A percentile compares a stretch with the other conserved stretches of the same genome.
Conservation (phyloP, 1,140 invertebrate genomes). For the Drosophila malerkotliana region DNA sequence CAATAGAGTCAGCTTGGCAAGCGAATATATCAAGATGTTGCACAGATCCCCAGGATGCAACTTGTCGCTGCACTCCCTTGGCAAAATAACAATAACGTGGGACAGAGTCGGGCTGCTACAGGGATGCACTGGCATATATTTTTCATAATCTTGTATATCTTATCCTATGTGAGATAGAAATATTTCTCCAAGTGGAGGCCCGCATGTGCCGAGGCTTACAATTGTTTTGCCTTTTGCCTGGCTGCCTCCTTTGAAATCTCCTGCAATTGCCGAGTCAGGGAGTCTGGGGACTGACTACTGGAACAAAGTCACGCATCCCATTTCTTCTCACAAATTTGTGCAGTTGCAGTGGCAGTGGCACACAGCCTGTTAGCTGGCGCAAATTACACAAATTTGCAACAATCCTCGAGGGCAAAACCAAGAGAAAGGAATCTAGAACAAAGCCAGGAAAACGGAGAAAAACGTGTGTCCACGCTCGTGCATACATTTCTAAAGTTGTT, state of each 20-base stretch:
- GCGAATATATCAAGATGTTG: conserved; percentile 72
- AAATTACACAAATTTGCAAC: conserved; percentile 61
- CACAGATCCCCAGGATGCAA: conserved; percentile 24
- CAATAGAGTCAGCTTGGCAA: conserved; percentile 36
- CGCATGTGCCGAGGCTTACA: conserved; percentile 20
- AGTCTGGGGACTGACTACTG: conserved; percentile 2
- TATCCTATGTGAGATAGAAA: not conserved
- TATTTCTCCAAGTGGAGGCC: not conserved
- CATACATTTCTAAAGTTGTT: not conserved
- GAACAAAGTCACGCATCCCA: conserved; percentile 4
- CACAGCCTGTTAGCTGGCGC: conserved; percentile 43
- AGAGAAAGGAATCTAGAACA: not conserved
- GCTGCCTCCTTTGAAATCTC: conserved; percentile 57
- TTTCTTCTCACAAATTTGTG: not conserved
- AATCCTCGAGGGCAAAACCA: not conserved
- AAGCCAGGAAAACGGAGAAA: not conserved
- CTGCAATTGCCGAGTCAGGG: conserved; percentile 41
- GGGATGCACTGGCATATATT: not conserved
- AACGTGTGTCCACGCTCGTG: not conserved
- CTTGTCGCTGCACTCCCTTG: conserved; percentile 50
- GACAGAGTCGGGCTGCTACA: conserved; percentile 45
- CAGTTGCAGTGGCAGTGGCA: conserved; percentile 4
- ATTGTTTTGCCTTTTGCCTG: conserved; percentile 71
- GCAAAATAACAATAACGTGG: conserved; percentile 50
- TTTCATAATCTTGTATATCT: not conserved